Evolutionary conservation across 2,888 invertebrate genomes (phyloP).

Genomic region (Eudemis profundana): DNA sequence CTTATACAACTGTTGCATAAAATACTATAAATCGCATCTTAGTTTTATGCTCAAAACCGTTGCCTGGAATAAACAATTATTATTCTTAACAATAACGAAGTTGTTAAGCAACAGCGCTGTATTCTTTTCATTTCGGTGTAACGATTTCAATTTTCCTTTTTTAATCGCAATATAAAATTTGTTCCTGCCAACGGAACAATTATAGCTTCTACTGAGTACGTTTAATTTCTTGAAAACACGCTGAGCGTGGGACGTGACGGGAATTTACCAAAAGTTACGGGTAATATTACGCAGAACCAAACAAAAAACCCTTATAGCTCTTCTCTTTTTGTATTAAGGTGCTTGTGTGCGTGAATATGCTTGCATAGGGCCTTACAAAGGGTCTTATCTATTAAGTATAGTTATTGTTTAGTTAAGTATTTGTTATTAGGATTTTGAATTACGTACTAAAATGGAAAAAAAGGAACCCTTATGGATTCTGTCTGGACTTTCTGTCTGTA

Average conservation of each 20-base stretch:
- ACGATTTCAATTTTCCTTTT: constrained; percentile 18
- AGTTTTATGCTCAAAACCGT: neutral
- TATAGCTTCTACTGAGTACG: constrained; percentile 28
- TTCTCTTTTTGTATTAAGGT: neutral
- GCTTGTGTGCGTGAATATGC: neutral
- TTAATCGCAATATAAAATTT: constrained; percentile 15
- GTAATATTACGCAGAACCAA: constrained; percentile 1
- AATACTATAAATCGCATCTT: neutral
- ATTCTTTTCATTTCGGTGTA: constrained; percentile 18
- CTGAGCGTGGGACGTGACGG: constrained; percentile 18
- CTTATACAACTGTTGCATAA: too few species aligned
- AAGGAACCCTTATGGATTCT: too few species aligned
- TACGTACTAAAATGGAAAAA: too few species aligned
- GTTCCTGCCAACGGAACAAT: constrained; percentile 11
- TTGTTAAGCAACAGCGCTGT: constrained; percentile 8
- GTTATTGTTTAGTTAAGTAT: too few species aligned
- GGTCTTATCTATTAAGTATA: too few species aligned
- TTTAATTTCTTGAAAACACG: constrained; percentile 34
- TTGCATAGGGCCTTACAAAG: too few species aligned
- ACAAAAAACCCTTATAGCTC: neutral
- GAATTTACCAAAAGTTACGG: constrained; percentile 7
- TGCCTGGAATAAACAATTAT: constrained; percentile 10
- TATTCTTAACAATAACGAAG: constrained; percentile 8
- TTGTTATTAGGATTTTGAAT: too few species aligned
- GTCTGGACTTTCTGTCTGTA: too few species aligned